A percentile compares a stretch with the other conserved stretches of the same genome.
phyloP scores from a whole-genome alignment of 2,113 vertebrate species.

The Clarias batrachus region DNA sequence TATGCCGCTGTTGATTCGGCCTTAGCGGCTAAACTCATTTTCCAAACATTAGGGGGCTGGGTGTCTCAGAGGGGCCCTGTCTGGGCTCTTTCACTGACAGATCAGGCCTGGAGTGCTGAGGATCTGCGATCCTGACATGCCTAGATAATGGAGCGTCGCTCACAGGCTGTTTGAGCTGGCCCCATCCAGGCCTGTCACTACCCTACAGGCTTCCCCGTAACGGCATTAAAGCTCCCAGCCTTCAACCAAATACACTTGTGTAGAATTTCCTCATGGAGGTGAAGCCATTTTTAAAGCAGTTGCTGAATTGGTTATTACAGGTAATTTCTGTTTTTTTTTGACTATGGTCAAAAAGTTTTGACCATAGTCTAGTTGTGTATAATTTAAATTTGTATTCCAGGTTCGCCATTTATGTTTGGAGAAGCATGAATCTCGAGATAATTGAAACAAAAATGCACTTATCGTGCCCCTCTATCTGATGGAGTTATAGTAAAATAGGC shows the following conservation, averaged over 20 bases:
- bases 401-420: neutral
- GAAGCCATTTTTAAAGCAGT: no score
- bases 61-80: slow-evolving; percentile 48
- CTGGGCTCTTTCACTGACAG: slow-evolving; percentile 52
- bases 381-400: neutral
- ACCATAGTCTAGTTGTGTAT: neutral
- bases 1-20: slow-evolving; percentile 48
- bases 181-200: slow-evolving; percentile 42
- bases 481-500: neutral
- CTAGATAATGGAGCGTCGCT: slow-evolving; percentile 52
- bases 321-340: neutral
- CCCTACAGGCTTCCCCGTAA: slow-evolving; percentile 24
- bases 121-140: slow-evolving; percentile 56
- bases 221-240: neutral
- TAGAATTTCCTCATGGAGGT: neutral
- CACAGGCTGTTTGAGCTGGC: slow-evolving; percentile 38
- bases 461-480: neutral
- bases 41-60: slow-evolving; percentile 58
- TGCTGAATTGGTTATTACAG: neutral
- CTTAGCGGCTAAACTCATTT: slow-evolving; percentile 52
- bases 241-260: neutral
- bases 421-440: no score
- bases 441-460: neutral
- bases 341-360: no score
- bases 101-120: slow-evolving; percentile 48